phyloP scores from a whole-genome alignment of 2,797 vertebrate species.

The Lepidocolaptes lacrymiger region DNA sequence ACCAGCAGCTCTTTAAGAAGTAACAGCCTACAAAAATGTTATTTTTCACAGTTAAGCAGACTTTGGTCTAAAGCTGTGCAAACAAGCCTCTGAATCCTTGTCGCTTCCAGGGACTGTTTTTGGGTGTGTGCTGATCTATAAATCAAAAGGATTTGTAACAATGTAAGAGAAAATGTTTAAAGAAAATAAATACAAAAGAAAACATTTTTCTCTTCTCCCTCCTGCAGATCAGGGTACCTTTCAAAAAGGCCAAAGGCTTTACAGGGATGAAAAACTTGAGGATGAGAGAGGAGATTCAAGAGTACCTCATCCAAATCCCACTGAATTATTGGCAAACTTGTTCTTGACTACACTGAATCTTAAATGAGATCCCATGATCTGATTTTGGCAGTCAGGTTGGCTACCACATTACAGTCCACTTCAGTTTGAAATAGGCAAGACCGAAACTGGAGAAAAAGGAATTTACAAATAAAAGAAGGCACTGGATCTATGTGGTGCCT shows the following conservation, averaged over 20 bases:
- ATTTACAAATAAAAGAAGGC: neutral
- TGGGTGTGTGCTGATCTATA: slow-evolving; percentile 21
- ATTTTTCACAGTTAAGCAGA: slow-evolving; percentile 67
- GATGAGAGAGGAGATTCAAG: neutral
- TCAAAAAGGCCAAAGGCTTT: neutral
- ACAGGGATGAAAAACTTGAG: neutral
- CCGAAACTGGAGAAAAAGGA: neutral
- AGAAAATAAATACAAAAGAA: slow-evolving; percentile 39
- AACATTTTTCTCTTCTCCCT: neutral
- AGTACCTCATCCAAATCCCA: neutral
- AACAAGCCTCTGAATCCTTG: slow-evolving; percentile 56
- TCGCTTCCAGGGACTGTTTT: slow-evolving; percentile 22
- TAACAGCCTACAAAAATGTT: slow-evolving; percentile 61
- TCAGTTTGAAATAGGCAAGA: neutral
- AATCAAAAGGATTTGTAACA: slow-evolving; percentile 59
- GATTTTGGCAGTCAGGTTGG: neutral
- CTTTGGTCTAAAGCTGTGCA: slow-evolving; percentile 63
- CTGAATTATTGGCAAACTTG: neutral
- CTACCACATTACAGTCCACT: neutral
- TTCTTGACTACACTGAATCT: neutral
- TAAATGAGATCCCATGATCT: neutral
- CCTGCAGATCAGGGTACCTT: neutral
- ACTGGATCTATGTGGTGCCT: neutral
- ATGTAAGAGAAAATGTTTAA: slow-evolving; percentile 29
- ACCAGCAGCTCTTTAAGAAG: slow-evolving; percentile 45